Evolutionary conservation across 2,797 vertebrate species (phyloP).

Genomic region (Numenius phaeopus): DNA sequence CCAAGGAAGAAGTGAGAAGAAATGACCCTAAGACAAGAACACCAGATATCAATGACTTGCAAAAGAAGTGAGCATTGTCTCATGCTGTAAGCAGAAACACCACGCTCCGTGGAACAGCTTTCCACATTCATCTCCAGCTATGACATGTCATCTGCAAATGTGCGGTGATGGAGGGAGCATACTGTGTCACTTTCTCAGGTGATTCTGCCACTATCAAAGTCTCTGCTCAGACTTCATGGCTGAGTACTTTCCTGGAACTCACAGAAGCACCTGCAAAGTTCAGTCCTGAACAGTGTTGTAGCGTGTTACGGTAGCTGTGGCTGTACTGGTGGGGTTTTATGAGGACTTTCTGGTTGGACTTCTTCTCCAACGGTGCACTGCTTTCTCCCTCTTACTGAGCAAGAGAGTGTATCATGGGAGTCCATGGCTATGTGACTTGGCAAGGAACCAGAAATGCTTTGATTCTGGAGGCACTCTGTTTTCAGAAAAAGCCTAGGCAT

Average conservation of each 20-base stretch:
- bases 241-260: not conserved
- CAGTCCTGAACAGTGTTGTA: not conserved
- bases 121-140: not conserved
- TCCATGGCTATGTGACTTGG: not conserved
- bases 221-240: not conserved
- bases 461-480: not conserved
- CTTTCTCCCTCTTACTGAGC: not conserved
- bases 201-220: not conserved
- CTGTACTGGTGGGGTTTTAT: not conserved
- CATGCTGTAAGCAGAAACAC: not conserved
- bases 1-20: not conserved
- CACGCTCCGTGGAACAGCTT: not conserved
- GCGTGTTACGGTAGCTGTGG: not conserved
- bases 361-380: accelerated
- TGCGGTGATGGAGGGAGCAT: not conserved
- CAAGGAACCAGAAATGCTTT: not conserved
- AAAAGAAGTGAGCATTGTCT: not conserved
- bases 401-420: not conserved
- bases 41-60: not conserved
- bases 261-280: not conserved
- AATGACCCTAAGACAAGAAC: not conserved
- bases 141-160: not conserved
- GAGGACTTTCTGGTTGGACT: not conserved
- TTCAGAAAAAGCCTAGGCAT: not conserved
- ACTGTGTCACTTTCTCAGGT: not conserved